Base-by-base conservation (phyloP, 1,140 invertebrate genomes). In the Neuroterus valhalla region DNA sequence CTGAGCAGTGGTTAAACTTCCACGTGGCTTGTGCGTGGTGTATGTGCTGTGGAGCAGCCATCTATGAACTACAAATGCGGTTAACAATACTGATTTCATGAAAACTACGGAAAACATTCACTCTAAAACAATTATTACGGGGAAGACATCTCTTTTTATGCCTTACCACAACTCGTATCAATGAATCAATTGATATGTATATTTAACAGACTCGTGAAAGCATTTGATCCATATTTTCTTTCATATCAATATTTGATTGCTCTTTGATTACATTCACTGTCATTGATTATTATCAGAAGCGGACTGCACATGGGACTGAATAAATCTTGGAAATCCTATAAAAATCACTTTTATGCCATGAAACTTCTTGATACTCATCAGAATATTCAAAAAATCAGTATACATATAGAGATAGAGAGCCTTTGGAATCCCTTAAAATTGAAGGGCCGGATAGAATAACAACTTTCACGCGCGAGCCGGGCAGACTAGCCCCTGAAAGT, bases 1-100 rank as follows among this genome's bases (percentile, higher is more conserved):
- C 82, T 79, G 78, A 86, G 86, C 85, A 87, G 86, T 85, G 81
- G 86, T 89, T 89, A 90, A 84, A 88, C 82, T 88, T 88, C 86
- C 85, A 84, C 85, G 84, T 89, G 84, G 83, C 81, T 88, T 88
- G 84, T 89, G 88, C 86, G 81, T 82, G 83, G 87, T 87, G 84
- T 87, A 85, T 84, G 87, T 89, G 86, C 86, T 87, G 81, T 88
- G 87, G 87, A 90, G 88, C 87, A 89, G 87, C 85, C 80, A 87
- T 88, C 87, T 77, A 79, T 78, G 74, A 68, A 76, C 26, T 77
- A 43, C 50, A 31, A 66, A 62, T 62, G 55, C 55, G 55, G 55
- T 62, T 62, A 62, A 21, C 31, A 62, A 62, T 62, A 26, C 55
- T 62, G 55, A 62, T 15, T 62, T 62, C 11, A 62, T 62, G 55